Evolutionary conservation across 2,113 vertebrate species (phyloP).

Genomic region (Eptesicus fuscus): DNA sequence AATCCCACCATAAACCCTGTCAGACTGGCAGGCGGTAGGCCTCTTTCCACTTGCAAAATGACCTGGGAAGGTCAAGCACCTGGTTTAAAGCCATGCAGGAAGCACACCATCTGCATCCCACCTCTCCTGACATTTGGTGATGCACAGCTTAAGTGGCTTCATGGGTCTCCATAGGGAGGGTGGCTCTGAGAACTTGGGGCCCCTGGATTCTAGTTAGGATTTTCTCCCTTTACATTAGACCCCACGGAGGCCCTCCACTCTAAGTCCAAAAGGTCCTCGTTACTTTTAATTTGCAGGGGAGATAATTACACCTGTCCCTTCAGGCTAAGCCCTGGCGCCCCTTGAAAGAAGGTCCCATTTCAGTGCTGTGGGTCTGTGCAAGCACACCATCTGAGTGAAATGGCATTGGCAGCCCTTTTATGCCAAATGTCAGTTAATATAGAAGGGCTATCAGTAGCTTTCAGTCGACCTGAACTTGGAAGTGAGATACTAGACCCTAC

Average conservation of each 20-base stretch:
- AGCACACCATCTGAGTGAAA: not conserved
- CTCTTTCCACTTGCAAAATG: not conserved
- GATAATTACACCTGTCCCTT: not conserved
- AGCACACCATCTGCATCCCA: not conserved
- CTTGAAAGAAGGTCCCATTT: not conserved
- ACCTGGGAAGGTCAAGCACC: conserved; percentile 2
- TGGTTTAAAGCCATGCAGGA: not conserved
- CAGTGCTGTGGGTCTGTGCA: not conserved
- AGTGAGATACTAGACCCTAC: not conserved
- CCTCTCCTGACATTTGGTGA: not conserved
- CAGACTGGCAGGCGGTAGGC: not conserved
- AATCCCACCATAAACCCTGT: conserved; percentile 14
- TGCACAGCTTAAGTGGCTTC: not conserved
- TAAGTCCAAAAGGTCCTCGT: not conserved
- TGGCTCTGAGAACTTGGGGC: not conserved
- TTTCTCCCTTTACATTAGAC: not conserved
- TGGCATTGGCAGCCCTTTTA: not conserved
- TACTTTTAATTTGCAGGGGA: conserved; percentile 29
- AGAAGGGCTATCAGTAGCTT: not conserved
- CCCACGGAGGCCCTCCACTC: not conserved
- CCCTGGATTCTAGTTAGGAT: not conserved
- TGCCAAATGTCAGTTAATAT: not conserved
- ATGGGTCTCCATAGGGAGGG: not conserved
- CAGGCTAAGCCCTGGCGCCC: not conserved
- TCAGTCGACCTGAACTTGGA: not conserved